phyloP scores from a whole-genome alignment of 2,888 invertebrate genomes.

The Mellilla xanthometata region DNA sequence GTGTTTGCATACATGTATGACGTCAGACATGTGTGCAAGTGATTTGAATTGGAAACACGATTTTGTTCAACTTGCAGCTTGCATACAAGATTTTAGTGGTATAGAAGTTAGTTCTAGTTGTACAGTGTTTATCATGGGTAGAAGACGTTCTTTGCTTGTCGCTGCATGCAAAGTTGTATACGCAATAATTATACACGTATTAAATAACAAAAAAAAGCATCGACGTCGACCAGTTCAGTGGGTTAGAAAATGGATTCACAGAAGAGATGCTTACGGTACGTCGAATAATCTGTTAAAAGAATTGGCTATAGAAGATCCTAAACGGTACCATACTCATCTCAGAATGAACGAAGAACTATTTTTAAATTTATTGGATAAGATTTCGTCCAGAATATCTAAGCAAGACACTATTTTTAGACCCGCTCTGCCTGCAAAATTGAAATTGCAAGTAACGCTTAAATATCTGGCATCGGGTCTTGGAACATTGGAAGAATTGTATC shows the following conservation, averaged over 20 bases:
- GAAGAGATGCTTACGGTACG: constrained; percentile 22
- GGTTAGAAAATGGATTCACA: constrained; percentile 23
- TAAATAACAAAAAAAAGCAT: constrained; percentile 21
- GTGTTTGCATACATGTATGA: too few species aligned
- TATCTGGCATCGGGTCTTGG: constrained; percentile 21
- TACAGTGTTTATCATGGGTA: too few species aligned
- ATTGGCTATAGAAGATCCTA: constrained; percentile 20
- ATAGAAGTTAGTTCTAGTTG: too few species aligned
- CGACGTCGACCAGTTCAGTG: constrained; percentile 22
- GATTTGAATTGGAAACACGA: too few species aligned
- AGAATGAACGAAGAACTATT: constrained; percentile 22
- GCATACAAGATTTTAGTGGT: too few species aligned
- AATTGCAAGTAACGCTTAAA: constrained; percentile 21
- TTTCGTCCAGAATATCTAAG: constrained; percentile 22
- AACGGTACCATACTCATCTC: constrained; percentile 22
- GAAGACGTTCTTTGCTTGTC: constrained; percentile 24
- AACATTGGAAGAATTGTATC: constrained; percentile 8
- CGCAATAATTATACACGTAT: constrained; percentile 18
- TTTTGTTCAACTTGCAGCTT: too few species aligned
- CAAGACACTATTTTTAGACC: constrained; percentile 22
- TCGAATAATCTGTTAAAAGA: constrained; percentile 21
- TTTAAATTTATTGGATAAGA: constrained; percentile 21
- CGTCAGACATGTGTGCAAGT: too few species aligned
- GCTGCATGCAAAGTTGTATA: constrained; percentile 24
- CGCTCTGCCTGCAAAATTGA: constrained; percentile 23